Evolutionary conservation across 2,888 invertebrate genomes (phyloP).

Genomic region (Caprella mutica): DNA sequence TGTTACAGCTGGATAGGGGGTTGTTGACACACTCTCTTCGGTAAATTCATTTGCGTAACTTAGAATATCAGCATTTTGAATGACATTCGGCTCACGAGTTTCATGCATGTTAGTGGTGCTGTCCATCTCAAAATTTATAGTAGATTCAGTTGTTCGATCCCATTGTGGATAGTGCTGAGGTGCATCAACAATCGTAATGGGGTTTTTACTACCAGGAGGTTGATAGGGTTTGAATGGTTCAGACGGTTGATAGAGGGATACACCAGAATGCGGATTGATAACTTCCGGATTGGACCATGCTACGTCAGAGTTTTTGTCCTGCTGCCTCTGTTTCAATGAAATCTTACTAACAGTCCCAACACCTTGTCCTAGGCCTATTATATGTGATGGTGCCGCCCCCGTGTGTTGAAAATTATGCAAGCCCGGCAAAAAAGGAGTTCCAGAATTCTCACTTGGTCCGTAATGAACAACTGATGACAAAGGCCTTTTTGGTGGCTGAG

Average conservation of each 20-base stretch:
- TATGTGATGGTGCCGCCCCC: background rate
- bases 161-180: background rate
- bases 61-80: too few relatives aligned
- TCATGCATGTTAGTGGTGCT: too few relatives aligned
- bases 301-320: background rate
- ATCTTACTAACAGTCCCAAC: background rate
- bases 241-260: conserved; percentile 25
- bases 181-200: conserved; percentile 20
- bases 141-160: too few relatives aligned
- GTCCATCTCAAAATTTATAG: too few relatives aligned
- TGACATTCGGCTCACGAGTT: too few relatives aligned
- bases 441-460: conserved; percentile 21
- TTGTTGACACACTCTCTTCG: too few relatives aligned
- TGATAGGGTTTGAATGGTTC: conserved; percentile 24
- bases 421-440: conserved; percentile 22
- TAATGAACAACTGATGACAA: conserved; percentile 14
- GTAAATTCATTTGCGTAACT: too few relatives aligned
- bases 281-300: conserved; percentile 25
- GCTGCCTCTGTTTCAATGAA: background rate
- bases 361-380: background rate
- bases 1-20: too few relatives aligned
- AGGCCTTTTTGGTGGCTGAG: background rate
- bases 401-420: background rate
- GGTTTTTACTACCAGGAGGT: conserved; percentile 16
- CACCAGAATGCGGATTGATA: conserved; percentile 26